phyloP scores from a whole-genome alignment of 1,140 invertebrate genomes.

The Pogonomyrmex barbatus region DNA sequence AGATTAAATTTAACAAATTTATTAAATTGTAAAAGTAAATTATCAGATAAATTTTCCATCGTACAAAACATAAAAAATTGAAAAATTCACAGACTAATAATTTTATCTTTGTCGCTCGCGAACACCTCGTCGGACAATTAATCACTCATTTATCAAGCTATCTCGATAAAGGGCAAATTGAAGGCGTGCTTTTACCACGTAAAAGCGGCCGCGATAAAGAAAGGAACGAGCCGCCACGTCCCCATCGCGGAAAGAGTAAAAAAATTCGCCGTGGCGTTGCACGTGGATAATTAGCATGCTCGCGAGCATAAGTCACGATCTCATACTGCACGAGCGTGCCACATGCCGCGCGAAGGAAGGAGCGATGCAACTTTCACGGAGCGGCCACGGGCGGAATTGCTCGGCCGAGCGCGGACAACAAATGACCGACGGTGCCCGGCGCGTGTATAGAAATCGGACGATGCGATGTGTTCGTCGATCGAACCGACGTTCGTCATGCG shows the following conservation, averaged over 20 bases:
- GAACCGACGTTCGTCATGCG: constrained; percentile 29
- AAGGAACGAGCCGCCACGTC: neutral
- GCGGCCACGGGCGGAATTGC: constrained; percentile 17
- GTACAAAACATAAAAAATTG: neutral
- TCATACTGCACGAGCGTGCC: constrained; percentile 41
- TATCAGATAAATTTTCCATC: neutral
- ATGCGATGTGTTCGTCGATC: constrained; percentile 12
- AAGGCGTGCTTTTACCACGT: constrained; percentile 21
- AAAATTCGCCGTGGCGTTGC: constrained; percentile 37
- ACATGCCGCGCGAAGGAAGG: constrained; percentile 19
- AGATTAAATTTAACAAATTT: neutral
- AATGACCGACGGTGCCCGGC: constrained; percentile 21
- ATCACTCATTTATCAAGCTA: neutral
- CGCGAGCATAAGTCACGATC: constrained; percentile 56
- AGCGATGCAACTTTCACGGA: constrained; percentile 61
- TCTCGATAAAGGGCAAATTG: neutral
- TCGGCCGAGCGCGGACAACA: constrained; percentile 7
- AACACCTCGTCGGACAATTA: neutral
- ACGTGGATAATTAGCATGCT: constrained; percentile 57
- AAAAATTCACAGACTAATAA: neutral
- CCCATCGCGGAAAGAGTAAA: neutral
- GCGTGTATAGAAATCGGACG: constrained; percentile 61
- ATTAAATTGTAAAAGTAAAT: no score
- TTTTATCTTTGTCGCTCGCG: neutral
- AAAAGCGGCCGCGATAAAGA: constrained; percentile 19